These are phyloP conservation scores for Fulmarus glacialis DNA, from an alignment of 2,113 vertebrate species.

Conservation along the genomic window DNA sequence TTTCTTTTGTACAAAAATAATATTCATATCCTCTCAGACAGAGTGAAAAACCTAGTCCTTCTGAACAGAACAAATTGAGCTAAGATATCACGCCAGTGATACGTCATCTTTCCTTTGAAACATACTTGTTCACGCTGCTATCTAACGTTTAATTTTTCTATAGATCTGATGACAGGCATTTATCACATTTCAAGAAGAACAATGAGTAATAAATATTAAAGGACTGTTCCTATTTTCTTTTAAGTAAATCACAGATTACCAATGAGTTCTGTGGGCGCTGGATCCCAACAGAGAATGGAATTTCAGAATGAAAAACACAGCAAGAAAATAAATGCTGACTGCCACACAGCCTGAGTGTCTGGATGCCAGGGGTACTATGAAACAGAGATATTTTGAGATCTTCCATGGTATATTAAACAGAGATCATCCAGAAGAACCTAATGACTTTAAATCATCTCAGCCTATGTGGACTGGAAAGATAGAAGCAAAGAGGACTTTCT, in stretches of 20 bases:
- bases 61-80: neutral
- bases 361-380: neutral
- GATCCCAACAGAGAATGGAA: neutral
- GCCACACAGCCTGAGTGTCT: neutral
- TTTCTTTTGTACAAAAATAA: neutral
- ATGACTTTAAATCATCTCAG: neutral
- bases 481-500: neutral
- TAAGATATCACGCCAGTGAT: neutral
- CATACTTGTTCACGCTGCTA: neutral
- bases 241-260: neutral
- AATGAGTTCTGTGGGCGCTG: neutral
- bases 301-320: neutral
- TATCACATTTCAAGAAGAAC: neutral
- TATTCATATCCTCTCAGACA: neutral
- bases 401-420: neutral
- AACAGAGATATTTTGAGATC: neutral
- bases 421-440: neutral
- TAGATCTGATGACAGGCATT: neutral
- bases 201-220: neutral
- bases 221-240: neutral
- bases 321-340: conserved; percentile 3
- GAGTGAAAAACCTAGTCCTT: neutral
- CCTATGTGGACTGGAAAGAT: neutral
- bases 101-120: neutral
- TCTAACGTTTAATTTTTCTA: neutral